Evolutionary conservation across 1,140 invertebrate genomes (phyloP), one percentile per base, ranked within the genome.

Genomic region (Apis florea): DNA sequence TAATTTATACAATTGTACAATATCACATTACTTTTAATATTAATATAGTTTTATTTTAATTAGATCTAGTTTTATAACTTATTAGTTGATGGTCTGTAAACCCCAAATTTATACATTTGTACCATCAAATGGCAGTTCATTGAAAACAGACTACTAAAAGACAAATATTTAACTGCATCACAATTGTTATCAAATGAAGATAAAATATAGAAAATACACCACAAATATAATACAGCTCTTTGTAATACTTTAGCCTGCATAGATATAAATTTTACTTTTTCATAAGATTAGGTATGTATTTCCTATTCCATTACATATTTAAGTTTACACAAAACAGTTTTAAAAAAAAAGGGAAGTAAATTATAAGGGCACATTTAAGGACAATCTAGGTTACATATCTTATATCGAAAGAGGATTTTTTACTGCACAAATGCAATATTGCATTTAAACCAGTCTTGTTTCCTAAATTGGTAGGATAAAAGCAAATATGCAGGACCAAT

Each of bases 1-100:
- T 91, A 90, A 82, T 90, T 88, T 94, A 91, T 93, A 93, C 92
- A 93, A 93, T 93, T 94, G 88, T 92, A 94, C 90, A 94, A 92
- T 88, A 83, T 82, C 85, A 86, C 70, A 82, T 84, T 19, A 69
- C 56, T 63, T 80, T 51, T 78, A 71, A 63, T 19, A 51, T 77
- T 82, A 84, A 61, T 72, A 68, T 67, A 47, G 13, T 4, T 58
- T 21, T 40, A 40, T 40, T 17, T 86, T 68, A 21, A 64, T 68
- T 83, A 56, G 19, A 51, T 49, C 61, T 68, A 17, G 26, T 71
- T 70, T 63, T 78, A 84, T 78, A 82, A 82, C 87, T 88, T 88
- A 90, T 93, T 93, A 93, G 92, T 93, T 93, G 92, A 93, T 93
- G 92, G 91, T 93, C 93, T 92, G 93, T 83, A 86, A 88, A 90